Percentiles rank a stretch among this genome's conserved stretches.
Conservation (phyloP, 37 sponge, comb jelly and placozoan genomes). For the Crambe crambe region DNA sequence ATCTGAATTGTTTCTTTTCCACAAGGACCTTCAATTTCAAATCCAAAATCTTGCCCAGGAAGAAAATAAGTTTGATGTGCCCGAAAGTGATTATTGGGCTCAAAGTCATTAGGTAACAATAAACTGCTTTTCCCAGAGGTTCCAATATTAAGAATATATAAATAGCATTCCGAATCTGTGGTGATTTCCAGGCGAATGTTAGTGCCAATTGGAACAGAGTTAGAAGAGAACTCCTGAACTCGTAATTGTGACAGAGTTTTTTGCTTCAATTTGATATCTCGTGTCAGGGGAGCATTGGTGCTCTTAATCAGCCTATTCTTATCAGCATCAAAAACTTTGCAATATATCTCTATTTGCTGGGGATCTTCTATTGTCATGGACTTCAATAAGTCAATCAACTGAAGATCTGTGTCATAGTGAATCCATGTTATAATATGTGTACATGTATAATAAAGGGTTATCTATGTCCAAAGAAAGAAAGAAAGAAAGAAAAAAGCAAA, state of each 20-base stretch:
- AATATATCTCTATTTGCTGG: conserved; percentile 5
- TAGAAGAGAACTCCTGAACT: conserved; percentile 8
- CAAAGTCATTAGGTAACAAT: conserved; percentile 22
- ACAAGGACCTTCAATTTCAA: conserved; percentile 33
- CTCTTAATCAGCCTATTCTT: conserved; percentile 12
- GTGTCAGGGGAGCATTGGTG: neutral
- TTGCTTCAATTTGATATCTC: conserved; percentile 18
- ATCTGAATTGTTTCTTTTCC: conserved; percentile 34
- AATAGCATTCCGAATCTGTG: conserved; percentile 16
- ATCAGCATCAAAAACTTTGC: conserved; percentile 28
- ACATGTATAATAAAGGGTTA: too few relatives aligned
- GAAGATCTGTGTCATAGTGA: too few relatives aligned
- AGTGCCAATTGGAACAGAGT: conserved; percentile 23
- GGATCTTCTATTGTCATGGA: conserved; percentile 15
- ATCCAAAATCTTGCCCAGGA: conserved; percentile 34
- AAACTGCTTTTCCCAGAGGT: conserved; percentile 36
- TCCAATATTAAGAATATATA: conserved; percentile 38
- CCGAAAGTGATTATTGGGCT: conserved; percentile 12
- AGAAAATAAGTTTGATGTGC: conserved; percentile 19
- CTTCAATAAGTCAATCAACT: conserved; percentile 1
- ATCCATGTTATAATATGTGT: too few relatives aligned
- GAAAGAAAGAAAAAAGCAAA: too few relatives aligned
- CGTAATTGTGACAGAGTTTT: neutral
- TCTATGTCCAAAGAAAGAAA: too few relatives aligned
- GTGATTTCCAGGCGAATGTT: conserved; percentile 30